These are phyloP conservation scores for Oxyscelio sp. DNA, from an alignment of 2,888 invertebrate genomes.

Conservation along the genomic window DNA sequence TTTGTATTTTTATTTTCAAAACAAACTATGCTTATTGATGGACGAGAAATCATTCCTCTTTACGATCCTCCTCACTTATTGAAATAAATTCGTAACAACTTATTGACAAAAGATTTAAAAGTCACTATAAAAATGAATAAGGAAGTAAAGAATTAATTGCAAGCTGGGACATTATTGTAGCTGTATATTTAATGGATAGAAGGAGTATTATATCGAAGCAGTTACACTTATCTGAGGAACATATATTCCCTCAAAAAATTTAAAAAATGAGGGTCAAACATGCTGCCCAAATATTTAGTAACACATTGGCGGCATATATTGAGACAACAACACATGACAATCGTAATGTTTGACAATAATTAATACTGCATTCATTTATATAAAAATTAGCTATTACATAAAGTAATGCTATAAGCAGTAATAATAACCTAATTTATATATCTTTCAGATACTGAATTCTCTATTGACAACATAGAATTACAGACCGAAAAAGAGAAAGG, in stretches of 20 bases:
- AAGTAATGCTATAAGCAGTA: too few relatives aligned
- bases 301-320: conserved; percentile 2
- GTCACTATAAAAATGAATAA: not conserved
- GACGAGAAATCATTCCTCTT: conserved; percentile 8
- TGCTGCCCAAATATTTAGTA: conserved; percentile 28
- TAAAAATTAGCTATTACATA: conserved; percentile 4
- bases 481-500: not conserved
- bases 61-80: conserved; percentile 41
- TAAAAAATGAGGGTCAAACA: conserved; percentile 37
- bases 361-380: not conserved
- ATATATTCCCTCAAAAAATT: conserved; percentile 14
- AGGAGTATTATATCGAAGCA: not conserved
- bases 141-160: not conserved
- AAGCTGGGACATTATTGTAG: conserved; percentile 15
- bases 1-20: conserved; percentile 4
- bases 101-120: conserved; percentile 13
- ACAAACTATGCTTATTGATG: not conserved
- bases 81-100: conserved; percentile 37
- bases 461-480: not conserved
- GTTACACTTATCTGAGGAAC: conserved; percentile 9
- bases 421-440: not conserved
- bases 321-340: not conserved
- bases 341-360: not conserved
- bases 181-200: not conserved
- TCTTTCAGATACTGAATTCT: not conserved